Conservation (phyloP, 2,797 vertebrate genomes). For the Dendrocincla fuliginosa region DNA sequence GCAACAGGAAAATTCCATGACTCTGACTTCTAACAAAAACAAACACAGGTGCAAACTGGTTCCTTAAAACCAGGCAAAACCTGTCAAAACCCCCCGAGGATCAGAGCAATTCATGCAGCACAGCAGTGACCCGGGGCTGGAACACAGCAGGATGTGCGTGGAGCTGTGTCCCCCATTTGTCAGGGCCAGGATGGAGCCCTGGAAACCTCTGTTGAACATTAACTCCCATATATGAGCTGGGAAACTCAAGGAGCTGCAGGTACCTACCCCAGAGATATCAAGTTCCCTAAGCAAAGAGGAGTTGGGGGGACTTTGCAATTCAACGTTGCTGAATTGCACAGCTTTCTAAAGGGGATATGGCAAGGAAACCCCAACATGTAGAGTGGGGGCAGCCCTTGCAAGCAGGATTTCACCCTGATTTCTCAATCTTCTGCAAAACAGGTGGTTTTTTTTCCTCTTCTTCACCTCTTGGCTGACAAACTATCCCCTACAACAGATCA, state of each 20-base stretch:
- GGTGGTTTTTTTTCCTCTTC: background rate
- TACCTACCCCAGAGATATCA: background rate
- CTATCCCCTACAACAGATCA: background rate
- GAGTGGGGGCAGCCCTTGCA: background rate
- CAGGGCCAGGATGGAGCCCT: background rate
- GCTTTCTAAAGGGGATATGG: background rate
- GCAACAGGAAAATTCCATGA: background rate
- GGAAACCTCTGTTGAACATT: background rate
- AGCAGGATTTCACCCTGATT: background rate
- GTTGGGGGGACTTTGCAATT: background rate
- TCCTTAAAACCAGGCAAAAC: background rate
- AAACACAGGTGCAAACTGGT: background rate
- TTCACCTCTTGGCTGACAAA: background rate
- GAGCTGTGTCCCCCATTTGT: background rate
- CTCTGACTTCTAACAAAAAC: background rate
- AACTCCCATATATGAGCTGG: background rate
- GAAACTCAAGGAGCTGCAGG: background rate
- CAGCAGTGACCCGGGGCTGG: background rate
- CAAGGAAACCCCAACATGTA: background rate
- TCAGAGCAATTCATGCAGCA: background rate
- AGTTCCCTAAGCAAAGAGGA: background rate
- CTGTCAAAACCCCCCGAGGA: background rate
- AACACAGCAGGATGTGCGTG: rapidly evolving
- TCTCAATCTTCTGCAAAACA: background rate
- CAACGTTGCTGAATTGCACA: background rate